Conservation (phyloP, 2,113 vertebrate genomes). For the Percina caprodes region DNA sequence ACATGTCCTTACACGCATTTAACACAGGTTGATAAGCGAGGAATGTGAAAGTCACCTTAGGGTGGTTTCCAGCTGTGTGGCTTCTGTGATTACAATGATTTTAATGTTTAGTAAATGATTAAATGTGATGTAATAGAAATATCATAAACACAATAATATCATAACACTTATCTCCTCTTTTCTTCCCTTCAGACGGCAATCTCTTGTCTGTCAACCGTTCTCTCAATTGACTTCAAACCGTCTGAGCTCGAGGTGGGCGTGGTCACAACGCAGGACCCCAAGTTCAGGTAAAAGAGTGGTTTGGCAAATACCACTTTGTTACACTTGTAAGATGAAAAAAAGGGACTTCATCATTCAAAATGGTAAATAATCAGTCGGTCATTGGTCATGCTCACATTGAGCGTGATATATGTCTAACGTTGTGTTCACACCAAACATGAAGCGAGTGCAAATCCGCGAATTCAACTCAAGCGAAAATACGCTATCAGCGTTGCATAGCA, state of each 20-base stretch:
- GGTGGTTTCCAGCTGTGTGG: slow-evolving; percentile 19
- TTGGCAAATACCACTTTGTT: neutral
- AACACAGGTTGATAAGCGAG: neutral
- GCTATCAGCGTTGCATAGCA: too few species aligned
- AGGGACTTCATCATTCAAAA: too few species aligned
- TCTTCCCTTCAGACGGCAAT: slow-evolving; percentile 89
- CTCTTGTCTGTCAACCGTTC: slow-evolving; percentile 95
- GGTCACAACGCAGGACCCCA: slow-evolving; percentile 92
- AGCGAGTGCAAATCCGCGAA: too few species aligned
- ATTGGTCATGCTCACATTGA: neutral
- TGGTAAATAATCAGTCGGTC: too few species aligned
- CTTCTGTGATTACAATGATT: neutral
- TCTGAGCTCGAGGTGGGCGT: slow-evolving; percentile 97
- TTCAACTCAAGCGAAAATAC: too few species aligned
- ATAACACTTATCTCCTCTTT: too few species aligned
- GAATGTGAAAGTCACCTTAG: slow-evolving; percentile 16
- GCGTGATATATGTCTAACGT: too few species aligned
- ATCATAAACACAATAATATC: neutral
- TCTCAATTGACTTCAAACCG: slow-evolving; percentile 98
- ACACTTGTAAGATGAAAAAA: neutral
- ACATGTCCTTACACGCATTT: neutral
- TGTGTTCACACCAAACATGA: too few species aligned
- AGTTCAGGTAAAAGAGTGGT: slow-evolving; percentile 88
- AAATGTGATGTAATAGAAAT: too few species aligned
- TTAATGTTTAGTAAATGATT: neutral